Evolutionary conservation across 2,113 vertebrate genomes (phyloP), one percentile per base, ranked within the genome.

Genomic region (Ibidorhyncha struthersii): DNA sequence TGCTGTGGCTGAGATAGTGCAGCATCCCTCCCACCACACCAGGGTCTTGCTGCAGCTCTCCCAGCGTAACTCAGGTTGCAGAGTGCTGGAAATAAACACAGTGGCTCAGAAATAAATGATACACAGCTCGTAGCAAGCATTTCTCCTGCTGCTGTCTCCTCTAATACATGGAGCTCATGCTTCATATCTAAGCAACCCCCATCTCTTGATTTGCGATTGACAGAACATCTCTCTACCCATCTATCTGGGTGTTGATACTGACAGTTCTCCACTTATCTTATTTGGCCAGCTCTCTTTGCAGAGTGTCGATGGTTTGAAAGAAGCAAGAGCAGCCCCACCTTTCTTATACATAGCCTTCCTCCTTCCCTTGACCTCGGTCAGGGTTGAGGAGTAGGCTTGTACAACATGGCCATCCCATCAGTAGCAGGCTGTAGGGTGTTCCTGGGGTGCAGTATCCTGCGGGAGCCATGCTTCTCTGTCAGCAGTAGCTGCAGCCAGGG

Each of bases 341-440:
- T 77, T 56, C 29, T 66, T 10, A 10, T 2, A 45, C 23, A 25
- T 66, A 52, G 43, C 34, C 21, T 67, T 6, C 36, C 53, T 90
- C 67, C 76, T 74, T 92, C 50, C 86, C 80, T 85, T 94, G 83
- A 58, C 62, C 69, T 88, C 59, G 58, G 50, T 70, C 12, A 5
- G 58, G 34, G 30, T 38, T 86, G 91, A 83, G 71, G 47, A 94
- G 26, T 47, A 55, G 79, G 21, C 53, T 81, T n/a, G 23, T 65
- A 8, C 0, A 12, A 36, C 30, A 32, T 3, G 5, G 59, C 45
- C 0, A 0, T 63, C 34, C 53, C 58, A 45, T 43, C 66, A 38
- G 26, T 10, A 61, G 47, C 10, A 23, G 73, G 50, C 59, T 40
- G 23, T 7, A 17, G 56, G 65, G 70, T 2, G 4, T 55, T 95